A percentile compares a stretch with the other conserved stretches of the same genome.
Conservation (phyloP, 2,888 invertebrate species). For the Athetis lepigone region DNA sequence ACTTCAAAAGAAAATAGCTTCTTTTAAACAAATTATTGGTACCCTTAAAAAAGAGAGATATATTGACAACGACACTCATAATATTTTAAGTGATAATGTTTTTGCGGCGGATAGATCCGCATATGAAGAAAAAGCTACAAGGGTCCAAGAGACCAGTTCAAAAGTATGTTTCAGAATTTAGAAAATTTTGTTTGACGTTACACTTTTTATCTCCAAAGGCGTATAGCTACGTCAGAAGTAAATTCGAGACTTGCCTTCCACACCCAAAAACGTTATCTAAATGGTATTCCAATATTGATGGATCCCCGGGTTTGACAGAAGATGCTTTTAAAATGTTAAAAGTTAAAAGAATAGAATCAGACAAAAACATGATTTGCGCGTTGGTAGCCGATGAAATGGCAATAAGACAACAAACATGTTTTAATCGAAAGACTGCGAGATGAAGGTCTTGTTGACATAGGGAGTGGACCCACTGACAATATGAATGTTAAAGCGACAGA, state of each 20-base stretch:
- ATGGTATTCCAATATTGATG: conserved; percentile 54
- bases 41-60: conserved; percentile 36
- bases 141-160: conserved; percentile 22
- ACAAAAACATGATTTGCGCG: conserved; percentile 44
- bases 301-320: conserved; percentile 52
- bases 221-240: conserved; percentile 53
- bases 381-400: conserved; percentile 59
- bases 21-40: conserved; percentile 29
- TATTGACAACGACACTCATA: conserved; percentile 38
- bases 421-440: conserved; percentile 34
- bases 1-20: conserved; percentile 27
- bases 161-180: conserved; percentile 47
- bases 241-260: conserved; percentile 58
- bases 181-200: conserved; percentile 56
- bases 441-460: conserved; percentile 43
- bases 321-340: conserved; percentile 54
- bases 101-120: conserved; percentile 48
- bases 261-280: conserved; percentile 54
- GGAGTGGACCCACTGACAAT: conserved; percentile 33
- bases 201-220: conserved; percentile 52
- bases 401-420: conserved; percentile 56
- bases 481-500: conserved; percentile 31
- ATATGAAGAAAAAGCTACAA: conserved; percentile 45
- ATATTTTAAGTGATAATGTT: conserved; percentile 40
- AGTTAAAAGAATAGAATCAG: conserved; percentile 37